These are phyloP conservation scores for Talpa occidentalis DNA, from an alignment of 2,113 vertebrate species.

Conservation along the genomic window DNA sequence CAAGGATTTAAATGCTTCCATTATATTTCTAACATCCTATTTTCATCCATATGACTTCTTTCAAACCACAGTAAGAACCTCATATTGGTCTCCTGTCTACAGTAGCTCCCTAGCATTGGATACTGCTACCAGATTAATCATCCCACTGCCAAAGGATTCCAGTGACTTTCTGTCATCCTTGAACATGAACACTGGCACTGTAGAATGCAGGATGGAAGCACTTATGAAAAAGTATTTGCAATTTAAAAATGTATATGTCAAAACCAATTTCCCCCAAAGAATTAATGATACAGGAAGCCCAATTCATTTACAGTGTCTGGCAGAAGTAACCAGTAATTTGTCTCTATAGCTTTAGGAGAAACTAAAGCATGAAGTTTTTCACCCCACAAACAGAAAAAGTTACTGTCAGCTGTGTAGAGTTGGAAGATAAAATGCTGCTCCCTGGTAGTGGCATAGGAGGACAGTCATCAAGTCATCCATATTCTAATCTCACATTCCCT, in stretches of 20 bases:
- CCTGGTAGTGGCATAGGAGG: neutral
- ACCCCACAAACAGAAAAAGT: neutral
- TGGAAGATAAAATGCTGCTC: neutral
- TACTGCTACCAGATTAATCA: neutral
- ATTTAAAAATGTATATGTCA: slow-evolving; percentile 6
- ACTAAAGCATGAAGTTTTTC: neutral
- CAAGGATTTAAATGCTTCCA: neutral
- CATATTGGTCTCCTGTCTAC: neutral
- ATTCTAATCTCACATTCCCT: neutral
- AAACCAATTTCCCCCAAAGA: neutral
- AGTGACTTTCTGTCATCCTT: neutral
- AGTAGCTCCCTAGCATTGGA: neutral
- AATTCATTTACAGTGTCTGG: neutral
- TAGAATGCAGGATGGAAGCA: neutral
- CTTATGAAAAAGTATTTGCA: neutral
- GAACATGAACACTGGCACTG: neutral
- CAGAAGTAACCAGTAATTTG: neutral
- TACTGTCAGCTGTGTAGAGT: neutral
- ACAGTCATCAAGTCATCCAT: neutral
- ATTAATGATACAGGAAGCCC: neutral
- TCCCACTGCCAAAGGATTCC: neutral
- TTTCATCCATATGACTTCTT: neutral
- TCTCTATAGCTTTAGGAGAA: neutral
- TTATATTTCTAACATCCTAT: neutral
- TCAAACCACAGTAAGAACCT: neutral